Conservation (phyloP, 2,113 vertebrate genomes). For the Albula glossodonta region DNA sequence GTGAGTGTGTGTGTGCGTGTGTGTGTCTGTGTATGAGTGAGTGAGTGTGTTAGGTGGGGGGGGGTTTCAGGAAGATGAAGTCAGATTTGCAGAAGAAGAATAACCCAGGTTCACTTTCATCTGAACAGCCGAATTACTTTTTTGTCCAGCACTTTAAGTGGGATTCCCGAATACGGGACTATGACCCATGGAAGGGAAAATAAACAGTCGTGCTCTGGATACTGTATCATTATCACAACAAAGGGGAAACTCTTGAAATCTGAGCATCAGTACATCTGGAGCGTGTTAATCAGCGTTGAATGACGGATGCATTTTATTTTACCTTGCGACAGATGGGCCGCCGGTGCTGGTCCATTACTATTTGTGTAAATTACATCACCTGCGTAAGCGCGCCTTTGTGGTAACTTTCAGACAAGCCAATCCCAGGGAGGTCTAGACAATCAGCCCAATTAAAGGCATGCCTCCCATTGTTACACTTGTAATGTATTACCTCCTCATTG, state of each 20-base stretch:
- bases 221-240: conserved; percentile 91
- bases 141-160: conserved; percentile 72
- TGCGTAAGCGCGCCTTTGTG: conserved; percentile 58
- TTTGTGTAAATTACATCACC: conserved; percentile 86
- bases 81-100: conserved; percentile 67
- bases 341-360: conserved; percentile 72
- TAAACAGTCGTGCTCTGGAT: conserved; percentile 86
- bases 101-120: conserved; percentile 81
- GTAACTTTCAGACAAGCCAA: conserved; percentile 68
- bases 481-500: neutral
- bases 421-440: conserved; percentile 17
- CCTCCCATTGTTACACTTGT: neutral
- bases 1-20: neutral
- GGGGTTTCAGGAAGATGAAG: conserved; percentile 15
- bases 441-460: neutral
- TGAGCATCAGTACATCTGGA: conserved; percentile 87
- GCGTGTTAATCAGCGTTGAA: conserved; percentile 86
- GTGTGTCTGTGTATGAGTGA: neutral
- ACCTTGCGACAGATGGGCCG: conserved; percentile 79
- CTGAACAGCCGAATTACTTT: conserved; percentile 79
- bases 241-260: conserved; percentile 85
- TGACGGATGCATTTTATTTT: conserved; percentile 88
- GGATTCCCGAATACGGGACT: conserved; percentile 82
- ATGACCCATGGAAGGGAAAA: conserved; percentile 80
- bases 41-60: neutral